Conservation (phyloP, 2,888 invertebrate species). For the Pseudeuparius sepicola region DNA sequence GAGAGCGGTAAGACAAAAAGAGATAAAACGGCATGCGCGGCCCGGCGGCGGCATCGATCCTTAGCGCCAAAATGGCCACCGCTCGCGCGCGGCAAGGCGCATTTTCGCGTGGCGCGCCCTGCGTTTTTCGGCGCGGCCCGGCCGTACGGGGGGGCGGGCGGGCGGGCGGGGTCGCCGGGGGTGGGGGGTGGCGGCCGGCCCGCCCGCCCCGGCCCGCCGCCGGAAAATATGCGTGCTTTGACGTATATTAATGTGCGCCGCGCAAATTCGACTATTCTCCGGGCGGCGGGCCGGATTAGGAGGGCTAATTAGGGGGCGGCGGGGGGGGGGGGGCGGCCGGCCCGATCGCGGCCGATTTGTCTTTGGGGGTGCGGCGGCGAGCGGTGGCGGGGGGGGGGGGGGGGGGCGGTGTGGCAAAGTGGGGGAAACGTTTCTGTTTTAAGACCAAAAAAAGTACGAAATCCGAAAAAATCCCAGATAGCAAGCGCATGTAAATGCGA, state of each 20-base stretch:
- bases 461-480: too few species aligned
- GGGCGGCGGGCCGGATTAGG: constrained; percentile 36
- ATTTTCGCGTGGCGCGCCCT: constrained; percentile 34
- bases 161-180: constrained; percentile 29
- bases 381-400: background rate
- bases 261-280: constrained; percentile 41
- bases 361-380: too few species aligned
- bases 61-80: constrained; percentile 41
- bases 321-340: background rate
- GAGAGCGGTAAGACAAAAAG: constrained; percentile 41
- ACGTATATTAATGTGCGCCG: constrained; percentile 42
- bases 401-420: too few species aligned
- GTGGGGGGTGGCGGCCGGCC: constrained; percentile 28
- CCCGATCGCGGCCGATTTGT: too few species aligned
- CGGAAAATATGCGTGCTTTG: constrained; percentile 43
- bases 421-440: too few species aligned
- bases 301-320: constrained; percentile 30
- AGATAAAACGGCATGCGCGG: constrained; percentile 42
- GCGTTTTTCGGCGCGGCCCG: constrained; percentile 38
- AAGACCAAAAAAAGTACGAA: too few species aligned
- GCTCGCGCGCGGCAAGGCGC: constrained; percentile 37
- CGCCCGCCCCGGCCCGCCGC: constrained; percentile 38
- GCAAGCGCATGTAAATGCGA: too few species aligned
- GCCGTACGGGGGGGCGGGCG: constrained; percentile 30
- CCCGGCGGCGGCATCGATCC: constrained; percentile 39